Evolutionary conservation across 2,113 vertebrate genomes (phyloP), one percentile per base, ranked within the genome.

Genomic region (Calonectris borealis): DNA sequence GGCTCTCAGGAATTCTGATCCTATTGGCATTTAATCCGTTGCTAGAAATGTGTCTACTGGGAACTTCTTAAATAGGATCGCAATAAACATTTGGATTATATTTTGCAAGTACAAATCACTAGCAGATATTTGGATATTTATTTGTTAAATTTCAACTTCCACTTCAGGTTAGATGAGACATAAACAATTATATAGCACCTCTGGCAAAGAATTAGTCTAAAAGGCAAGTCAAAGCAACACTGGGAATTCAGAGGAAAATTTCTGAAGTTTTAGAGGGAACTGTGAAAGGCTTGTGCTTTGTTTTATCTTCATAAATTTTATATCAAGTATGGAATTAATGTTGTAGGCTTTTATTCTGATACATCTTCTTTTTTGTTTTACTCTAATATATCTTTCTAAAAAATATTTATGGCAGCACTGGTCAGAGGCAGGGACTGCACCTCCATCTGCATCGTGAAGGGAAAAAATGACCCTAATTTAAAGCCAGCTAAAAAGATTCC

Each of bases 21-120:
- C 75, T 92, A 26, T 64, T 92, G 73, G 36, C 65, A 46, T 85
- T 89, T 88, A 76, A 52, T 91, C 57, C 3, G 0, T 61, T 76
- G 73, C 61, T 86, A 61, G 49, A 91, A 96, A 62, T 76, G 15
- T 38, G 36, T 77, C 81, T 61, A n/a, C 31, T 69, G 48, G 69
- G 76, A 92, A 84, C 36, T 60, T 60, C 48, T 88, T 81, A 93
- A 82, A 78, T 40, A 82, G 44, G 21, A 76, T 82, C 2, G 10
- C 70, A 54, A 3, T 69, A 92, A 94, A 71, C 15, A 46, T 83
- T 94, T 81, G 81, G 58, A 31, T 79, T 89, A 18, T 91, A 83
- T 94, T 95, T 95, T 87, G 88, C 73, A 92, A 94, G 57, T 93
- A 84, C 81, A 89, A 88, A 94, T 94, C 86, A 51, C 65, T 79